A percentile compares a stretch with the other conserved stretches of the same genome.
Evolutionary conservation across 2,113 vertebrate genomes (phyloP).

Genomic region (Rhineura floridana): DNA sequence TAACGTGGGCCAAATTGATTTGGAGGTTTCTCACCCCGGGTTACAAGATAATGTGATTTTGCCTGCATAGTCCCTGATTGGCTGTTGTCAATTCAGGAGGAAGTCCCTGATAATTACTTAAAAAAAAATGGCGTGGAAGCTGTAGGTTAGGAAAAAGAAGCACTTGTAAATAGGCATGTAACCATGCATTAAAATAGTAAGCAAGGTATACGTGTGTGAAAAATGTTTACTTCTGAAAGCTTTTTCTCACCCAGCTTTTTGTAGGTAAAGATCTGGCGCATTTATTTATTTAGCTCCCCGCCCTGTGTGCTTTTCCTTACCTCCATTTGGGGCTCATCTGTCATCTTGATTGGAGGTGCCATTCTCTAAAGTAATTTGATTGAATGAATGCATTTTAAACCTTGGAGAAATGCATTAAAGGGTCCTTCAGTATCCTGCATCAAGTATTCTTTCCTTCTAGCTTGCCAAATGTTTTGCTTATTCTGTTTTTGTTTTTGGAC

Average conservation of each 20-base stretch:
- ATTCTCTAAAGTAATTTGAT: slow-evolving; percentile 5
- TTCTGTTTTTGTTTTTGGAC: slow-evolving; percentile 29
- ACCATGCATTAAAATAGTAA: background rate
- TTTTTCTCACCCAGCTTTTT: no score
- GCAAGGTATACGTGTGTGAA: no score
- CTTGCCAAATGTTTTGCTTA: slow-evolving; percentile 45
- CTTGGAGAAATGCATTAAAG: slow-evolving; percentile 27
- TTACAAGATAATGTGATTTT: background rate
- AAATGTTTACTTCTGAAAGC: no score
- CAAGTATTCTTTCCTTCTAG: slow-evolving; percentile 29
- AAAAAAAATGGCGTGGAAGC: background rate
- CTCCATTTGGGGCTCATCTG: background rate
- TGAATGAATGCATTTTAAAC: slow-evolving; percentile 50
- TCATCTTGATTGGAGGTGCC: slow-evolving; percentile 3
- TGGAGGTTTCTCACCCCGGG: no score
- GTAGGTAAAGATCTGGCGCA: background rate
- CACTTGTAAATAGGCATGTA: background rate
- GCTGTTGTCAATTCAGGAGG: background rate
- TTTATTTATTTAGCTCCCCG: background rate
- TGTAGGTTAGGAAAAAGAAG: background rate
- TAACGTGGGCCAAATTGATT: no score
- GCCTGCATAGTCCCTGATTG: background rate
- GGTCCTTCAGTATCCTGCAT: slow-evolving; percentile 27
- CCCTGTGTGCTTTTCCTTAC: background rate
- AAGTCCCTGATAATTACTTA: background rate